Evolutionary conservation across 1,140 invertebrate species (phyloP).

Genomic region (Stegodyphus mimosarum): DNA sequence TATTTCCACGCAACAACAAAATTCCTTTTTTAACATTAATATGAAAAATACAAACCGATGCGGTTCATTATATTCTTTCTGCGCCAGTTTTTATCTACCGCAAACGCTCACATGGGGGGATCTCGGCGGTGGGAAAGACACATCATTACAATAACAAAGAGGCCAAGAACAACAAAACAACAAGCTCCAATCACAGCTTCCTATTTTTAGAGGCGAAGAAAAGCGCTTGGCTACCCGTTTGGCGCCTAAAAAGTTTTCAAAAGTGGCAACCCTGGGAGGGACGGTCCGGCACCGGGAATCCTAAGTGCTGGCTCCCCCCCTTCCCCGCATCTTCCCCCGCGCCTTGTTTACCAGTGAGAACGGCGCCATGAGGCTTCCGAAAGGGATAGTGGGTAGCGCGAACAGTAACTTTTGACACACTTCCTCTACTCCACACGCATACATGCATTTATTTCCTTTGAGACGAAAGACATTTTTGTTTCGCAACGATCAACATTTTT

Average conservation of each 20-base stretch:
- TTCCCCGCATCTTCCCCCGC: background rate
- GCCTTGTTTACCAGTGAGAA: slow-evolving; percentile 40
- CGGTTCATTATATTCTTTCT: too few relatives aligned
- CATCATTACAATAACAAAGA: background rate
- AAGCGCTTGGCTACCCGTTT: slow-evolving; percentile 4
- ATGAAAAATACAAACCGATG: too few relatives aligned
- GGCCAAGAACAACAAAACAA: background rate
- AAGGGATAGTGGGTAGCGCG: slow-evolving; percentile 51
- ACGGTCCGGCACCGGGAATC: slow-evolving; percentile 58
- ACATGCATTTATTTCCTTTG: slow-evolving; percentile 42
- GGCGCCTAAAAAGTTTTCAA: slow-evolving; percentile 57
- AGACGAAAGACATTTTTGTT: background rate
- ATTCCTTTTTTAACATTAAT: too few relatives aligned
- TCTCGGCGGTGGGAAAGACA: too few relatives aligned
- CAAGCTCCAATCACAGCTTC: background rate
- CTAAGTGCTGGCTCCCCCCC: slow-evolving; percentile 24
- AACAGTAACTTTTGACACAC: slow-evolving; percentile 54
- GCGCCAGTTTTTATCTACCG: too few relatives aligned
- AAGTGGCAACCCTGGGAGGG: slow-evolving; percentile 38
- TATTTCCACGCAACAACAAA: too few relatives aligned
- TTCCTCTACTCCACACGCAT: slow-evolving; percentile 25
- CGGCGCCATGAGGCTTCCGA: slow-evolving; percentile 52
- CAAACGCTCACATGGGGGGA: too few relatives aligned
- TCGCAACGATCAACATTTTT: too few relatives aligned
- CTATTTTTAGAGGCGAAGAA: slow-evolving; percentile 1